These are phyloP conservation scores for Agrypnia vestita DNA, from an alignment of 1,140 invertebrate genomes.

Conservation along the genomic window DNA sequence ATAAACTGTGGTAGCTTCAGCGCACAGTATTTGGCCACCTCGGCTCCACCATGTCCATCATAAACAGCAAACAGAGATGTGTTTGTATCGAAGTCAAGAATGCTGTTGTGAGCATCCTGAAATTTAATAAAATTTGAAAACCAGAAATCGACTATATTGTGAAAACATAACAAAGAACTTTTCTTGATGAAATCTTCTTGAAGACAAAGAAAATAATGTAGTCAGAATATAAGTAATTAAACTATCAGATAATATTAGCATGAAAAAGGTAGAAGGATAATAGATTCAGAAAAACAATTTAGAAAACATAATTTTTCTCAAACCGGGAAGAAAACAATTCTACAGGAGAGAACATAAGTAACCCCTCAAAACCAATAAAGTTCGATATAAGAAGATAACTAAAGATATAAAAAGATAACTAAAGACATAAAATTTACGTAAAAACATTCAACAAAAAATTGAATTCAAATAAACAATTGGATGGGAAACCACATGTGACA, in stretches of 20 bases:
- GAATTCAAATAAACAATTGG: slow-evolving; percentile 15
- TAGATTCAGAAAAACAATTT: no score
- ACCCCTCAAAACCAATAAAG: no score
- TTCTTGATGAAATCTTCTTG: not conserved
- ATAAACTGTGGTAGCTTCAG: slow-evolving; percentile 90
- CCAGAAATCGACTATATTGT: not conserved
- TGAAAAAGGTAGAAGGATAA: no score
- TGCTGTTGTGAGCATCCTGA: slow-evolving; percentile 96
- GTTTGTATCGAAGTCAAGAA: slow-evolving; percentile 87
- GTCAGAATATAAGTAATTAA: not conserved
- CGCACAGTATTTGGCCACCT: slow-evolving; percentile 94
- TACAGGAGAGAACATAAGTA: no score
- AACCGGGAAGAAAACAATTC: no score
- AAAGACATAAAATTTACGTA: not conserved
- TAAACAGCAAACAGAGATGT: slow-evolving; percentile 96
- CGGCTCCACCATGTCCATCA: slow-evolving; percentile 97
- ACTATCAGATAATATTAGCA: no score
- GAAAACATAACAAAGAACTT: not conserved
- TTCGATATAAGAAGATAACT: no score
- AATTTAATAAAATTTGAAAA: not conserved
- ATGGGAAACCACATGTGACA: slow-evolving; percentile 24
- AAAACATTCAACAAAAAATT: not conserved
- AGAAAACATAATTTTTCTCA: no score
- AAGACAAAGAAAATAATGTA: not conserved
- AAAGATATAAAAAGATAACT: no score